Evolutionary conservation across 2,888 invertebrate genomes (phyloP).

Genomic region (Acronicta aceris): DNA sequence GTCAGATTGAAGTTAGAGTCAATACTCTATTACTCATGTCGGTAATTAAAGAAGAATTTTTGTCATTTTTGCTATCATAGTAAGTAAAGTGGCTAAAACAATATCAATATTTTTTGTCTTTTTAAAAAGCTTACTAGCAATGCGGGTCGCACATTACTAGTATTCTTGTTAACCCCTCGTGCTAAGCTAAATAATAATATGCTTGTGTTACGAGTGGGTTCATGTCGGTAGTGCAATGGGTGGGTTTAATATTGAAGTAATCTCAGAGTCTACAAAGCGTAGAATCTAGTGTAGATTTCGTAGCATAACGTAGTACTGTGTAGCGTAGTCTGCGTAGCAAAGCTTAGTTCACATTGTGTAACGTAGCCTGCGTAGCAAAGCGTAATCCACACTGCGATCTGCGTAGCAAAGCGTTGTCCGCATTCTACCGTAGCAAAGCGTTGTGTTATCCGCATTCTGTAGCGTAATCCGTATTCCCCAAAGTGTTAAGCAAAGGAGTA

Average conservation of each 20-base stretch:
- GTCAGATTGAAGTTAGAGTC: too few relatives aligned
- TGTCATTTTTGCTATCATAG: too few relatives aligned
- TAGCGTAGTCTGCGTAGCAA: slow-evolving; percentile 11
- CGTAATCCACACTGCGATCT: neutral
- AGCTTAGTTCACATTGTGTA: neutral
- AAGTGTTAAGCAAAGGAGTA: neutral
- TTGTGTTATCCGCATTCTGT: neutral
- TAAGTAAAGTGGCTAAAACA: too few relatives aligned
- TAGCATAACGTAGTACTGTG: neutral
- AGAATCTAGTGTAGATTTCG: neutral
- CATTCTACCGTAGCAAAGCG: slow-evolving; percentile 1
- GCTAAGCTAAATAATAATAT: too few relatives aligned
- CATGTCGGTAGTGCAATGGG: too few relatives aligned
- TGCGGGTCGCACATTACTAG: too few relatives aligned
- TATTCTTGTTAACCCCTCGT: too few relatives aligned
- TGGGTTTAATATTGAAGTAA: neutral
- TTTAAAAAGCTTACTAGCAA: too few relatives aligned
- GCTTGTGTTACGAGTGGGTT: too few relatives aligned
- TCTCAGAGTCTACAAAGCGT: neutral
- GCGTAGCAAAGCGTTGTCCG: slow-evolving; percentile 1
- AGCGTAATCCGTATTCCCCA: neutral
- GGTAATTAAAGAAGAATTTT: too few relatives aligned
- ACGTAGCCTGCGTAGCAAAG: slow-evolving; percentile 13
- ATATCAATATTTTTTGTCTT: too few relatives aligned
- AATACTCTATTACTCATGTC: too few relatives aligned